Evolutionary conservation across 2,888 invertebrate genomes (phyloP).

Genomic region (Drosophila quasianomalipes): DNA sequence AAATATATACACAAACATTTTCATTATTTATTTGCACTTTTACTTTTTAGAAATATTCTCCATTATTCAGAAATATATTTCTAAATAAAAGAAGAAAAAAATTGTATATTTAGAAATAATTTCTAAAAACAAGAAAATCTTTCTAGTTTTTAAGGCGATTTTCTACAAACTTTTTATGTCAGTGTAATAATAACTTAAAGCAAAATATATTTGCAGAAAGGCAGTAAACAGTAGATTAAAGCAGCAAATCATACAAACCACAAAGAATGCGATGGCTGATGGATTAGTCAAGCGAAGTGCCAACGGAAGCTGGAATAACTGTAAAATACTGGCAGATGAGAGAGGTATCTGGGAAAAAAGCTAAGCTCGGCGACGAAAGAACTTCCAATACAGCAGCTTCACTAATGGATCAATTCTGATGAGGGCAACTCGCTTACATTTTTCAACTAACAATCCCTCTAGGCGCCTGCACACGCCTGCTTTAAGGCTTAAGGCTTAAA

Average conservation of each 20-base stretch:
- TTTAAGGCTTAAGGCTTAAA: conserved; percentile 71
- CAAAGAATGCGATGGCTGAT: conserved; percentile 6
- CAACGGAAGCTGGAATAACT: conserved; percentile 7
- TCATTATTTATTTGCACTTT: not conserved
- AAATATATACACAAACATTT: not conserved
- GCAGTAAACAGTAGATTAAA: not conserved
- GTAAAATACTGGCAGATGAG: conserved; percentile 14
- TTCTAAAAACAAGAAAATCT: not conserved
- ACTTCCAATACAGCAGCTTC: conserved; percentile 18
- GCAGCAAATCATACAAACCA: not conserved
- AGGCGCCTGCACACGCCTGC: conserved; percentile 39
- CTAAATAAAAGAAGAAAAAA: not conserved
- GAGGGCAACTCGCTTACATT: conserved; percentile 10
- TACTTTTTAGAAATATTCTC: not conserved
- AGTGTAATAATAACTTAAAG: not conserved
- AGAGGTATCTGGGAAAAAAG: not conserved
- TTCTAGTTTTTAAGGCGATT: not conserved
- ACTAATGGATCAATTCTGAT: conserved; percentile 34
- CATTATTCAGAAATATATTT: not conserved
- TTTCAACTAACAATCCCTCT: conserved; percentile 8
- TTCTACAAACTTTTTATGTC: not conserved
- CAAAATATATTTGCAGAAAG: not conserved
- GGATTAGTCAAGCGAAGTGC: conserved; percentile 20
- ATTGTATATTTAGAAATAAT: not conserved
- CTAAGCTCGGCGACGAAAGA: not conserved